Conservation (phyloP, 2,797 vertebrate species). For the Acanthurus lineatus region DNA sequence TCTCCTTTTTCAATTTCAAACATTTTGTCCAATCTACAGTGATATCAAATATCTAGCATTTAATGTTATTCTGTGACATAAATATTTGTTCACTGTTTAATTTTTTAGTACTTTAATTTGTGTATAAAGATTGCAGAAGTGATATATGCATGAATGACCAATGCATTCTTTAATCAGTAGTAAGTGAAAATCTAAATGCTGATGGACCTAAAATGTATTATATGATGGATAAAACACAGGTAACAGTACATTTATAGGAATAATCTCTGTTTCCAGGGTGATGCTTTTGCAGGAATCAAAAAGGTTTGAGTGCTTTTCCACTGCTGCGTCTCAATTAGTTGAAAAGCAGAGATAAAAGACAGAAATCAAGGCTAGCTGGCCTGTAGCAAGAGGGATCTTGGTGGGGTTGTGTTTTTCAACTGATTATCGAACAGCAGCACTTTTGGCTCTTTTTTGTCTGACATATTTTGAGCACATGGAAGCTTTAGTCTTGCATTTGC, state of each 20-base stretch:
- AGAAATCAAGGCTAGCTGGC: slow-evolving; percentile 15
- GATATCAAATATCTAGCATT: neutral
- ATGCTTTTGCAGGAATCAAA: slow-evolving; percentile 39
- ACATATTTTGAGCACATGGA: neutral
- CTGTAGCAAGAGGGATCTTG: neutral
- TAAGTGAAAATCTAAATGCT: neutral
- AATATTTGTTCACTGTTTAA: neutral
- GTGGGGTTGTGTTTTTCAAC: slow-evolving; percentile 18
- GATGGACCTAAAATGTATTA: slow-evolving; percentile 12
- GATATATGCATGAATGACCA: neutral
- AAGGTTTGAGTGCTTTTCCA: slow-evolving; percentile 17
- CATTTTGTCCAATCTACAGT: neutral
- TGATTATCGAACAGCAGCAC: neutral
- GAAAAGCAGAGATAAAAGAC: slow-evolving; percentile 27
- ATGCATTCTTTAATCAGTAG: neutral
- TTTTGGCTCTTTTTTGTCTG: neutral
- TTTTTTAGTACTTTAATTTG: neutral
- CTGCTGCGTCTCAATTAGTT: slow-evolving; percentile 21
- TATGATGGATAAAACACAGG: slow-evolving; percentile 25
- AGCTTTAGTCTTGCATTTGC: neutral
- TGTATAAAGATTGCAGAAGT: neutral
- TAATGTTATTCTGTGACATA: neutral
- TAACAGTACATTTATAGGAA: slow-evolving; percentile 18
- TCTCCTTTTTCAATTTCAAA: slow-evolving; percentile 1
- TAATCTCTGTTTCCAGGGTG: slow-evolving; percentile 30